Conservation (phyloP, 2,888 invertebrate genomes). For the Synanthedon tipuliformis region DNA sequence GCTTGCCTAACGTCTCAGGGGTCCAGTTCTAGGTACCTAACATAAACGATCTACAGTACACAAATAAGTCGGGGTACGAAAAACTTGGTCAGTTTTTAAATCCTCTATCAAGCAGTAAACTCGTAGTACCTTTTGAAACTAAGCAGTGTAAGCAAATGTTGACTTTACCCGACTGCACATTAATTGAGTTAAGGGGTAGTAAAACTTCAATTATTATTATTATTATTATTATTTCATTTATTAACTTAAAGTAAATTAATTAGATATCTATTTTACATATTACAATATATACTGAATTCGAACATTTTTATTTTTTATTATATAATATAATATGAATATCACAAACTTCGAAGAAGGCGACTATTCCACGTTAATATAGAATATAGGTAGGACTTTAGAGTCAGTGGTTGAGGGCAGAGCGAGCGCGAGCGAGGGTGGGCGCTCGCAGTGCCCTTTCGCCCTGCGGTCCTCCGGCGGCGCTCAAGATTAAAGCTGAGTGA, state of each 20-base stretch:
- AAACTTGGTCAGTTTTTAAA: no score
- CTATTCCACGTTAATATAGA: slow-evolving; percentile 54
- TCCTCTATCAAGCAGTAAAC: no score
- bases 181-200: background rate
- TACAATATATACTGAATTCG: slow-evolving; percentile 54
- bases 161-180: no score
- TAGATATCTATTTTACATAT: slow-evolving; percentile 59
- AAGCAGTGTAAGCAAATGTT: no score
- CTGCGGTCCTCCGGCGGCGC: slow-evolving; percentile 67
- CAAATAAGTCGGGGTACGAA: no score
- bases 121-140: no score
- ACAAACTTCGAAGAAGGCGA: slow-evolving; percentile 67
- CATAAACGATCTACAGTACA: no score
- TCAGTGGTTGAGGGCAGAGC: slow-evolving; percentile 48
- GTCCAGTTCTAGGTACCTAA: no score
- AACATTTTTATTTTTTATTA: slow-evolving; percentile 33
- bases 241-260: slow-evolving; percentile 32
- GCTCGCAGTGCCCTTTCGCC: slow-evolving; percentile 53
- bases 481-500: slow-evolving; percentile 53
- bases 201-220: slow-evolving; percentile 1
- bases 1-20: no score
- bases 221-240: slow-evolving; percentile 19
- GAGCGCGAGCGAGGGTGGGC: slow-evolving; percentile 57
- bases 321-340: slow-evolving; percentile 55
- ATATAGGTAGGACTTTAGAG: slow-evolving; percentile 30